Base-by-base conservation (phyloP, 2,113 vertebrate species). In the Ramphastos sulfuratus region DNA sequence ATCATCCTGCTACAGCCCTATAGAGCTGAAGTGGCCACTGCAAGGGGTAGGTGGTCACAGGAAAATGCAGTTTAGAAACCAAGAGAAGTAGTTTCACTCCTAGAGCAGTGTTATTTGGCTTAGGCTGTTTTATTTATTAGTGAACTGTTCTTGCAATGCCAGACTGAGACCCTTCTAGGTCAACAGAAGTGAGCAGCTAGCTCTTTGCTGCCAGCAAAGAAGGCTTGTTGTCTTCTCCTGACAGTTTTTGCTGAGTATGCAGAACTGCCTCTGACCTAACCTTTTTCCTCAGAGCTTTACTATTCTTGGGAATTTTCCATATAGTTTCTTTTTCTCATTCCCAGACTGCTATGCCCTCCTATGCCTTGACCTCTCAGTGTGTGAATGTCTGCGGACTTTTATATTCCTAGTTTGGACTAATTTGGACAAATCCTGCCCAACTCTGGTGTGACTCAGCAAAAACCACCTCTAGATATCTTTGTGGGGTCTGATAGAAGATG, bases 251-350 rank as follows among this genome's bases (percentile, higher is more conserved):
- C 85, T 88, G 81, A 71, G 83, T 79, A 7, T 44, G 58, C 44
- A 82, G 89, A 59, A 30, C 73, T 82, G 69, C 70, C 75, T 35
- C 37, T 92, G 94, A 82, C 74, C 71, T 63, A 91, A 69, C 42
- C 79, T 81, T 93, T 94, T 84, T 85, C 52, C 64, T 91, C 54
- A 33, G 69, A 31, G 69, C 93, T 93, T 95, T 87, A 74, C 95
- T 92, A 69, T 89, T 96, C 85, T 89, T 92, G 76, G 91, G 93
- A 85, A 91, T 96, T 96, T 96, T 96, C 95, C 79, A 31, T 92
- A 56, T 44, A 55, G 79, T 14, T 93, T 75, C 55, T 55, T 84
- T 14, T 92, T 90, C 85, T 92, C 91, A 78, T 89, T 95, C 93
- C 87, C 91, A 95, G 90, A 95, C 89, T 92, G 33, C 64, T 83